phyloP scores from a whole-genome alignment of 2,797 vertebrate genomes.

The Notamacropus eugenii region DNA sequence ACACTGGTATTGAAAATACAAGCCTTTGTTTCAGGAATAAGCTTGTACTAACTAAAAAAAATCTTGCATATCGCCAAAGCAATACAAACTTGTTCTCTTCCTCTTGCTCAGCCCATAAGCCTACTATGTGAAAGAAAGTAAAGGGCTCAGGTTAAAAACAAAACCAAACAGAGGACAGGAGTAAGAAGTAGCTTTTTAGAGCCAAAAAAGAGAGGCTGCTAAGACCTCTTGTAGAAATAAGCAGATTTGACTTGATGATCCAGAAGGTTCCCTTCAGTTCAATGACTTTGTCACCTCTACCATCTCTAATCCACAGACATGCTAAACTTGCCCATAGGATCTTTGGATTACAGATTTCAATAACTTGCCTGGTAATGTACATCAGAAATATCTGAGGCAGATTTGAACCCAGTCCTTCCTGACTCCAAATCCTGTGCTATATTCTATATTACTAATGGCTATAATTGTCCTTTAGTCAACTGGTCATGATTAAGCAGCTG shows the following conservation, averaged over 20 bases:
- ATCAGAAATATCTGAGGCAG: accelerated
- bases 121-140: background rate
- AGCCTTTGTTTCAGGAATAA: background rate
- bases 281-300: background rate
- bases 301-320: background rate
- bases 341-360: background rate
- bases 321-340: background rate
- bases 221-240: background rate
- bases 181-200: background rate
- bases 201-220: background rate
- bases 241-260: background rate
- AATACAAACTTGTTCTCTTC: background rate
- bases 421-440: accelerated
- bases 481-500: background rate
- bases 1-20: background rate
- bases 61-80: background rate
- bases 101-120: background rate
- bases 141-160: background rate
- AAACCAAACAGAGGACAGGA: background rate
- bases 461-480: background rate
- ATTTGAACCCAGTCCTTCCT: accelerated
- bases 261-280: background rate
- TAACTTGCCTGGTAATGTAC: background rate
- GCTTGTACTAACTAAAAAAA: background rate
- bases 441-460: background rate